Conservation (phyloP, 1,140 invertebrate genomes). For the Glomeris maerens region DNA sequence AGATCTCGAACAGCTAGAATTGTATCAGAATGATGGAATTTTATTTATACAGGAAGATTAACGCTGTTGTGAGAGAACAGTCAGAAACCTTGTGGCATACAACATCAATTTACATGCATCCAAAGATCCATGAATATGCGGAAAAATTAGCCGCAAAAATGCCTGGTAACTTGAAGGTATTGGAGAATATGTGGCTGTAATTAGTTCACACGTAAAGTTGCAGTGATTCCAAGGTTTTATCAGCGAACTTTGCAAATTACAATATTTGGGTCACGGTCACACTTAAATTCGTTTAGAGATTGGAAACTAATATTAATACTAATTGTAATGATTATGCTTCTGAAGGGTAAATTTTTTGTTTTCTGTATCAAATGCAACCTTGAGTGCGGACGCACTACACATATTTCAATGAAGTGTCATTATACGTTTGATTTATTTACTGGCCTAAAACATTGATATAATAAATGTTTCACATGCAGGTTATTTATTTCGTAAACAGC, state of each 20-base stretch:
- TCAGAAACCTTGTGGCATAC: conserved; percentile 73
- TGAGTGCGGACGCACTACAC: background rate
- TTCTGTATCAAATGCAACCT: background rate
- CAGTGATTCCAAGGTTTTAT: background rate
- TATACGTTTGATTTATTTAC: background rate
- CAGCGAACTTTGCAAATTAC: background rate
- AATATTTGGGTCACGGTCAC: background rate
- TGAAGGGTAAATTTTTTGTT: background rate
- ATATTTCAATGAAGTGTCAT: background rate
- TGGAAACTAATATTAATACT: background rate
- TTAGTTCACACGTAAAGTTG: background rate
- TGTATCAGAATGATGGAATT: background rate
- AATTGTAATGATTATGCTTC: background rate
- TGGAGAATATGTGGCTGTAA: background rate
- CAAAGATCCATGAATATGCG: conserved; percentile 79
- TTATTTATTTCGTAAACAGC: conserved; percentile 86
- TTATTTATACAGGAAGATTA: conserved; percentile 48
- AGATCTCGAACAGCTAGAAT: background rate
- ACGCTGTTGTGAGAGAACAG: conserved; percentile 59
- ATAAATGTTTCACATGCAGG: conserved; percentile 33
- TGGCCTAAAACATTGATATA: background rate
- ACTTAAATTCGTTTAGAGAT: background rate
- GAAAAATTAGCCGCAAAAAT: conserved; percentile 63
- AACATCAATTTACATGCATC: conserved; percentile 78
- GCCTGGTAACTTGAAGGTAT: conserved; percentile 67